Base-by-base conservation (phyloP, 2,888 invertebrate species). In the Notocelia uddmanniana region DNA sequence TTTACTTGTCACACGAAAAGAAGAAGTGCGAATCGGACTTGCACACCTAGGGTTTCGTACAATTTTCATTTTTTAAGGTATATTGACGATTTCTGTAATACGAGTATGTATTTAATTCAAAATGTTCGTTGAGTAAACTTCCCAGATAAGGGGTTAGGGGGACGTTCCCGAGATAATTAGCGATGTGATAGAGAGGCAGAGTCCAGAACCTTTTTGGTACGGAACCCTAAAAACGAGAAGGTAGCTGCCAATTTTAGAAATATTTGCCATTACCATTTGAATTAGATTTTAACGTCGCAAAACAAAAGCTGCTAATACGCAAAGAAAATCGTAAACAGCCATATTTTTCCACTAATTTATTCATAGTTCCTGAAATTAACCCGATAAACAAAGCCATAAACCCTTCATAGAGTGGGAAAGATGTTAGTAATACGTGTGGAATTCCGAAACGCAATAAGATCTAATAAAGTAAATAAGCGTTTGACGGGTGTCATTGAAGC, bases 401-500 rank as follows among this genome's bases (percentile, higher is more conserved):
- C 60, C 45, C 31, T 26, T 34, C 34, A 15, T 9, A 34, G 15
- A 50, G 19, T 37, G 34, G 21, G 37, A 54, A 21, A 23, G 6
- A 54, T 52, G 52, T 64, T 54, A 54, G 52, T 64, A 54, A 64
- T 64, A 9, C 64, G 21, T 37, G 64, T 64, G 64, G 54, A 64
- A 57, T 67, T 67, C 41, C 41, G 55, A 67, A 67, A 45, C 57
- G 57, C 54, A 67, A 67, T 67, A 57, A 67, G 45, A 67, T 45
- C 45, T 57, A 67, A 67, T 67, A 67, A 67, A 67, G 55, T 55
- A 26, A 67, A 67, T 55, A 57, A 57, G 15, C 41, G 66, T 67
- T 67, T 57, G 57, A 67, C 41, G 66, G 57, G 67, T 68, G 72
- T 72, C 78, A 75, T 76, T 74, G 73, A 75, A 77, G 74, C 80